A percentile compares a stretch with the other conserved stretches of the same genome.
Conservation (phyloP, 2,797 vertebrate genomes). For the Eutrigla gurnardus region DNA sequence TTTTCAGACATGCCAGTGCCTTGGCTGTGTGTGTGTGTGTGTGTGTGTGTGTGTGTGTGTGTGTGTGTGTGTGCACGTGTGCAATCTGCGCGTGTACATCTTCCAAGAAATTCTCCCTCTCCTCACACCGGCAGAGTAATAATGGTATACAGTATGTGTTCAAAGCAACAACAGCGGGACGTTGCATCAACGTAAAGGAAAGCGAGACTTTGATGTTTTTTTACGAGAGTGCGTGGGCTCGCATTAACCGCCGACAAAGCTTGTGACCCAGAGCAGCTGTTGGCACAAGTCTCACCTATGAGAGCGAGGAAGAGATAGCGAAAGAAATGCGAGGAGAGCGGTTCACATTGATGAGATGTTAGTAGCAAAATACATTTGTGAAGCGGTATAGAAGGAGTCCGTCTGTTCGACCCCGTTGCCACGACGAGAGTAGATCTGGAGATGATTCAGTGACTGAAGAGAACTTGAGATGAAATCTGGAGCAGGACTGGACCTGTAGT, state of each 20-base stretch:
- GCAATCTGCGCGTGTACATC: constrained; percentile 6
- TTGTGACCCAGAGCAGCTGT: constrained; percentile 71
- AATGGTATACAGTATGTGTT: constrained; percentile 35
- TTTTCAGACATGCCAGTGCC: constrained; percentile 70
- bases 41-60: constrained; percentile 19
- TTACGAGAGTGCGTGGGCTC: constrained; percentile 37
- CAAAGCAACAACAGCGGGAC: constrained; percentile 36
- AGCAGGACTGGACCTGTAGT: too few species aligned
- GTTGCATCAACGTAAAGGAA: constrained; percentile 8
- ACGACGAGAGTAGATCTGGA: too few species aligned
- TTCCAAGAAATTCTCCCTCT: constrained; percentile 33
- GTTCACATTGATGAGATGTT: background rate
- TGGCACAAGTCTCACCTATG: constrained; percentile 56
- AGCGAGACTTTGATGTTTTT: constrained; percentile 62
- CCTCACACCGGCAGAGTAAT: constrained; percentile 39
- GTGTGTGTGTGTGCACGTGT: constrained; percentile 7
- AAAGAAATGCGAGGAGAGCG: background rate
- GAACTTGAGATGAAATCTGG: background rate
- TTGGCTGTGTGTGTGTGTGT: constrained; percentile 23
- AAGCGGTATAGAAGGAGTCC: background rate
- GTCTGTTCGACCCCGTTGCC: background rate
- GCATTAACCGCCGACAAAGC: constrained; percentile 67
- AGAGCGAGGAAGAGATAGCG: constrained; percentile 21
- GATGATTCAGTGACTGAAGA: background rate
- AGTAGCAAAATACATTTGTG: background rate